Evolutionary conservation across 23 tunicate species (phyloP), one percentile per base, ranked within the genome.

Genomic region (Clavelina lepadiformis): DNA sequence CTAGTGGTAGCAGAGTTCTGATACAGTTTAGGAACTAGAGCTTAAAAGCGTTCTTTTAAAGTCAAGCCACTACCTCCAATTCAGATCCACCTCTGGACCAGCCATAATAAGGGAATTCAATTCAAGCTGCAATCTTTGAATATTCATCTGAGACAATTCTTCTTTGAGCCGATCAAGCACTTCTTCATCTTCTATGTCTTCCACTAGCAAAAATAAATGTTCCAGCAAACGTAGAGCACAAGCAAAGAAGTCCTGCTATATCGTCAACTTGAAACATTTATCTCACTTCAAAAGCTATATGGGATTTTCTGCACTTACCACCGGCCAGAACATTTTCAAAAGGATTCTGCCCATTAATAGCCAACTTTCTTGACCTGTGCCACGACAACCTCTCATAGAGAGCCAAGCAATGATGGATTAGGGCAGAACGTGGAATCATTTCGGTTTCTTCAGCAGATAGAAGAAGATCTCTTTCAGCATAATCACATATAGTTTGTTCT

Each of bases 331-430:
- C 51, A 28, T 63, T 63, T 37, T 85, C 75, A 54, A 58, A 85
- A 50, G 93, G 93, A 55, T 85, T 64, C 46, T 55, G 65, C 5
- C 82, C 83, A 38, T 65, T 69, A 24, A 5, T 24, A 7, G 73
- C 25, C 18, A 77, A 56, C 8, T 67, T 69, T 35, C 61, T 53
- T 22, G 93, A 58, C 71, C 81, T 76, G 51, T 85, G 93, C 93
- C 93, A 85, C 0, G 93, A 85, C 28, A 85, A 31, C 15, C 82
- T 67, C 28, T 69, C 68, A 37, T 61, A 85, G 2, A 85, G 65
- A 18, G 93, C 61, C 59, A 85, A 21, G 5, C 41, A 41, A 56
- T 85, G 83, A 5, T 45, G 32, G 36, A 85, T 55, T 55, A 62
- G 75, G 1, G 78, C 79, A 1, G 77, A 35, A 8, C 47, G 61